Base-by-base conservation (phyloP, 2,113 vertebrate species). In the Delphinapterus leucas region DNA sequence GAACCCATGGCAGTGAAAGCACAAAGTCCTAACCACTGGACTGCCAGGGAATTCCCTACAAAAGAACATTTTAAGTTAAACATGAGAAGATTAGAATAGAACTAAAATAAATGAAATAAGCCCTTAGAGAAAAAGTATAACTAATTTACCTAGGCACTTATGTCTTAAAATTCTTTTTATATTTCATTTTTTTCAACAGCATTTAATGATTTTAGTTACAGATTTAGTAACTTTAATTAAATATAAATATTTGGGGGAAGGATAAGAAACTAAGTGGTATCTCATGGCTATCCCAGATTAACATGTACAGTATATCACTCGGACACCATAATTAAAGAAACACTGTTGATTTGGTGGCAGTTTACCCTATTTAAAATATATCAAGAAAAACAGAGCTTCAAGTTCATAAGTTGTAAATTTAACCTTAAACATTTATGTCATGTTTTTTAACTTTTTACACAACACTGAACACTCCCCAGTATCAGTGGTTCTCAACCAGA, bases 211-310 rank as follows among this genome's bases (percentile, higher is more conserved):
- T 93, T 94, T 47, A 95, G 58, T 73, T 92, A 70, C 12, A 88
- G 18, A 88, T 41, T 82, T 93, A 41, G n/a, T 65, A 93, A 93
- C 71, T 95, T 96, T 93, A 90, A 81, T 74, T 63, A 60, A 74
- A 95, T 82, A 85, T 81, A 53, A 38, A 55, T 36, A 91, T 44
- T 94, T 68, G 28, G 41, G 47, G 28, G 79, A 95, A 89, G 38
- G 71, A 73, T 76, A 82, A 93, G 60, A 95, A 97, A 94, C 17
- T 31, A 95, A 93, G 58, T 58, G 67, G 23, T 8, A 61, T 71
- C 74, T 90, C 61, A 63, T 63, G 47, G 68, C 11, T 83, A 80
- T 31, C 26, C 13, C 38, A 98, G 31, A 93, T 13, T 84, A 85
- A 82, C 91, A 8, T 61, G 36, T 88, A 86, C 9, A 92, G 25